Evolutionary conservation across 1,140 invertebrate genomes (phyloP), one percentile per base, ranked within the genome.

Genomic region (Drosophila rufa): DNA sequence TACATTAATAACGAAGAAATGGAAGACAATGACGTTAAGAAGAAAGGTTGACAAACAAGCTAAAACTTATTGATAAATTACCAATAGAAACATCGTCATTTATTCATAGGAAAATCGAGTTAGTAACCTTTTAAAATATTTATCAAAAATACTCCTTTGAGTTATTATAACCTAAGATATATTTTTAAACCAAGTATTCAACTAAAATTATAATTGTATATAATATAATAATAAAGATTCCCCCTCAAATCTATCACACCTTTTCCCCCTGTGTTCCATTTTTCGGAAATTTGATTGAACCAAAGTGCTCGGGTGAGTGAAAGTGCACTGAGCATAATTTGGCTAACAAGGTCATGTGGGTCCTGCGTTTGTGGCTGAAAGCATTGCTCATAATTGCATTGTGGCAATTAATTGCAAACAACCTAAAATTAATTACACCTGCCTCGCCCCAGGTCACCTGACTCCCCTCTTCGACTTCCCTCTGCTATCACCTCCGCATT

Each of bases 351-450:
- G 69, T 74, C 74, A 76, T 25, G 25, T 46, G 30, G 43, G 47
- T 30, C n/a, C 55, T 22, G 11, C 43, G 42, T 55, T 50, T 76
- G 53, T 56, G 60, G 61, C 50, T 76, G 56, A 77, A 69, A 77
- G 75, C 64, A 69, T 59, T 77, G 75, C 62, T 77, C 64, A 77
- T 77, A 77, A 77, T 77, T 77, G 75, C 75, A 78, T 77, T 77
- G 57, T 60, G 64, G 74, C 75, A 77, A 77, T 77, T 77, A 77
- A 78, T 77, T 77, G 75, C 75, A 77, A 77, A 68, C 65, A 60
- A 68, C 56, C 74, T 33, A 69, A 77, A 77, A 77, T 77, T 77
- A 77, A 77, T 77, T 77, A 69, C 75, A 77, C 36, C 50, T 60
- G 15, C 60, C 43, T 46, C 47, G 60, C 61, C 61, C 51, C 47